Base-by-base conservation (phyloP, 2,888 invertebrate species). In the Chymomyza amoena region DNA sequence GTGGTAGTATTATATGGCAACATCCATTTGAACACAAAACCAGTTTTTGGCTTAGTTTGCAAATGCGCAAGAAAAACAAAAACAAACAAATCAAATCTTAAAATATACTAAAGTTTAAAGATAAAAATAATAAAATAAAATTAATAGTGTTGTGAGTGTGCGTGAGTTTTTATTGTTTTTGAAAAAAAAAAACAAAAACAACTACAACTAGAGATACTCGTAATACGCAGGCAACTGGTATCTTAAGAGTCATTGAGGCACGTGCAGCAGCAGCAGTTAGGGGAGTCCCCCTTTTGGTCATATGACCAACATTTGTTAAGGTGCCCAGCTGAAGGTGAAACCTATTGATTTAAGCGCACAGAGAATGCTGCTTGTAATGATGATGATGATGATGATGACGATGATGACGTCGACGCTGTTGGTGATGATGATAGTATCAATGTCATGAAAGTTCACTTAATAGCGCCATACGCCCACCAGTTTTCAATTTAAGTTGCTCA, bases 391-490 rank as follows among this genome's bases (percentile, higher is more conserved):
- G 39, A 39, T 39, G 13, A 39, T 39, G 39, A 39, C 13, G 32
- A 7, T 32, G 32, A 32, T 4, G 7, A 32, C 5, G 32, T 1
- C 7, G 32, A 32, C 32, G 32, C 39, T 45, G 39, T 2, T 45
- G 13, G 4, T 45, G 39, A 45, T 45, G 13, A 45, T 45, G 39
- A 45, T 45, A 45, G 2, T 45, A 45, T 45, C 39, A 45, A 79
- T 79, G 82, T 81, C 84, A 81, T 85, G 76, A 75, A 75, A 75
- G 83, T 85, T 83, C 86, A 83, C 85, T 85, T 81, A 74, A 79
- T 6, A 32, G 71, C 73, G 72, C 78, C 7, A 67, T 70, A 68
- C 67, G 56, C 68, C 71, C 70, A 68, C 72, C 64, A 60, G 20
- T 60, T 60, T 60, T 60, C 60, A 60, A 60, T 60, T 25, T 25